Evolutionary conservation across 2,888 invertebrate genomes (phyloP), one percentile per base, ranked within the genome.

Genomic region (Noctua comes): DNA sequence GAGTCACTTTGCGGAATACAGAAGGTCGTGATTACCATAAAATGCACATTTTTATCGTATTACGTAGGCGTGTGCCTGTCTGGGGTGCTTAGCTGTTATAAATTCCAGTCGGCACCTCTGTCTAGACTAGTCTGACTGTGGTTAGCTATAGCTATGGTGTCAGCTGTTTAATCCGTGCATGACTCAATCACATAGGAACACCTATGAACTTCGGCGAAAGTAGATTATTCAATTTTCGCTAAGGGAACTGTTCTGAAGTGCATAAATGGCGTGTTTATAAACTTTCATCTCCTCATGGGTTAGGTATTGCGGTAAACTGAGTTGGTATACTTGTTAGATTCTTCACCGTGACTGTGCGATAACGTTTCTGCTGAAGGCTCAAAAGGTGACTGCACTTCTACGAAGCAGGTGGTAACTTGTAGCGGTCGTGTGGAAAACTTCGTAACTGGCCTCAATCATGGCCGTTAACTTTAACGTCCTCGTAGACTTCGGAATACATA

Each of bases 361-460:
- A 84, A 81, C 76, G 77, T 77, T 88, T 85, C 83, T 68, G 54
- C 73, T 76, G 80, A 88, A 76, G 43, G 81, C 64, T 79, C 48
- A 93, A 85, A 93, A 94, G 95, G 95, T 95, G 94, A 96, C 94
- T 96, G 95, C 94, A 95, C 95, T 95, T 94, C 93, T 89, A 83
- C 90, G 94, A 92, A 94, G 92, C 84, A 87, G 90, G 80, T 87
- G 88, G 88, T 87, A 93, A 93, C 89, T 93, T 92, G 90, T 82
- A 86, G 78, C 85, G 88, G 82, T 87, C 85, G 87, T 92, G 91
- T 92, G 88, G 92, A 91, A 92, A 95, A 95, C 92, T 94, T 93
- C 79, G 82, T 90, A 88, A 90, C 88, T 87, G 70, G 87, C 91
- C 91, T 87, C 88, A 89, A 90, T 92, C 91, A 90, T 87, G 90